Evolutionary conservation across 2,888 invertebrate species (phyloP).

Genomic region (Acleris laterana): DNA sequence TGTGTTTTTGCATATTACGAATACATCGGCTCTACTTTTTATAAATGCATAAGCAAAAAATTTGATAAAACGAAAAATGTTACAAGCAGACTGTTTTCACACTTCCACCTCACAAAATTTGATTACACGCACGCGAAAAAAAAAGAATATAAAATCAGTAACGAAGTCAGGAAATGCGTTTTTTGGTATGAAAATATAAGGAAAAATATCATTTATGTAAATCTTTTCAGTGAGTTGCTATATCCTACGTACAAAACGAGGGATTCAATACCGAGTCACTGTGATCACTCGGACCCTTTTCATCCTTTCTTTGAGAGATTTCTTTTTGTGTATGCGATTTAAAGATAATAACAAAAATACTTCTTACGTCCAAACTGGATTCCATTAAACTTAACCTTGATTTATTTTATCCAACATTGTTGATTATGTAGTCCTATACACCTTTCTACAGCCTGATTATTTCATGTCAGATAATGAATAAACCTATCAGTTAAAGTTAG

Average conservation of each 20-base stretch:
- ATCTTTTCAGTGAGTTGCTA: constrained; percentile 16
- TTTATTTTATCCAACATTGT: too few species aligned
- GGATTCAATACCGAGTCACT: constrained; percentile 15
- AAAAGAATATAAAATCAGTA: constrained; percentile 14
- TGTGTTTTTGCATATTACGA: too few species aligned
- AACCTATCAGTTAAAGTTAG: too few species aligned
- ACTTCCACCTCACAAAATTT: background rate
- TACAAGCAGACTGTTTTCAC: background rate
- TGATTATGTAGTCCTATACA: too few species aligned
- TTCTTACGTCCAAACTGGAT: background rate
- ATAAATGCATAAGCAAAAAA: too few species aligned
- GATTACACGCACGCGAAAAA: background rate
- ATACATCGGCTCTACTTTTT: background rate
- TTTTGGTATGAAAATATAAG: constrained; percentile 5
- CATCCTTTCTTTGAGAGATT: constrained; percentile 27
- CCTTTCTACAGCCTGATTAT: too few species aligned
- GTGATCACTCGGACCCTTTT: constrained; percentile 20
- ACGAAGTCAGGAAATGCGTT: constrained; percentile 16
- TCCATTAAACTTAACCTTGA: too few species aligned
- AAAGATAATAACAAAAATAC: constrained; percentile 14
- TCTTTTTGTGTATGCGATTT: constrained; percentile 21
- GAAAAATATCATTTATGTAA: constrained; percentile 19
- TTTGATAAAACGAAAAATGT: too few species aligned
- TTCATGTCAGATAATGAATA: too few species aligned
- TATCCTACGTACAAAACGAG: constrained; percentile 9